A percentile compares a stretch with the other conserved stretches of the same genome.
phyloP scores from a whole-genome alignment of 2,797 vertebrate species.

The Microtus agrestis region DNA sequence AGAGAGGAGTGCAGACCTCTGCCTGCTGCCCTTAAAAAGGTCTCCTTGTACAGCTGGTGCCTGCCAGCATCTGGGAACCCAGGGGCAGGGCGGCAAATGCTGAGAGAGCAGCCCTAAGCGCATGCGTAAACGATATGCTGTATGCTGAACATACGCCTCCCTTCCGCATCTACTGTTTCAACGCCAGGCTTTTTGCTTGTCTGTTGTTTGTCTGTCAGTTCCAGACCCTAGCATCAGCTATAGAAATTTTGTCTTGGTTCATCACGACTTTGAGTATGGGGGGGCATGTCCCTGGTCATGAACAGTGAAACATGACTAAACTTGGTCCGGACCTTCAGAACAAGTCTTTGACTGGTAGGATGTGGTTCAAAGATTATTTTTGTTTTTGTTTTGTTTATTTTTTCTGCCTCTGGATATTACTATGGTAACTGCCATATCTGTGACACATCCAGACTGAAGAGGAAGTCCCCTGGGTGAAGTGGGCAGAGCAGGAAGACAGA shows the following conservation, averaged over 20 bases:
- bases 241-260: not conserved
- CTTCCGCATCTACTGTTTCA: not conserved
- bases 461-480: not conserved
- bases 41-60: not conserved
- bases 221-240: not conserved
- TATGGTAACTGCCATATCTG: not conserved
- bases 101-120: not conserved
- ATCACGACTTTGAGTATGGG: not conserved
- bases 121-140: not conserved
- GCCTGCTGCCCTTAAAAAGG: not conserved
- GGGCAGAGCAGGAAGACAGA: not conserved
- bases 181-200: not conserved
- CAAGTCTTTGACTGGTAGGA: not conserved
- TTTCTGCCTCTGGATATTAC: not conserved
- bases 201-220: not conserved
- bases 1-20: not conserved
- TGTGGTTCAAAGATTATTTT: not conserved
- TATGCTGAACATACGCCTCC: not conserved
- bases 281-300: not conserved
- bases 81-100: not conserved
- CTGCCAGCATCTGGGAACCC: not conserved
- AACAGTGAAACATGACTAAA: not conserved
- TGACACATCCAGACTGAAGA: not conserved
- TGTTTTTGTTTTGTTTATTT: not conserved
- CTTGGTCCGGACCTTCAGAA: not conserved